Evolutionary conservation across 2,888 invertebrate species (phyloP), one percentile per base, ranked within the genome.

Genomic region (Drosophila pseudotalamancana): DNA sequence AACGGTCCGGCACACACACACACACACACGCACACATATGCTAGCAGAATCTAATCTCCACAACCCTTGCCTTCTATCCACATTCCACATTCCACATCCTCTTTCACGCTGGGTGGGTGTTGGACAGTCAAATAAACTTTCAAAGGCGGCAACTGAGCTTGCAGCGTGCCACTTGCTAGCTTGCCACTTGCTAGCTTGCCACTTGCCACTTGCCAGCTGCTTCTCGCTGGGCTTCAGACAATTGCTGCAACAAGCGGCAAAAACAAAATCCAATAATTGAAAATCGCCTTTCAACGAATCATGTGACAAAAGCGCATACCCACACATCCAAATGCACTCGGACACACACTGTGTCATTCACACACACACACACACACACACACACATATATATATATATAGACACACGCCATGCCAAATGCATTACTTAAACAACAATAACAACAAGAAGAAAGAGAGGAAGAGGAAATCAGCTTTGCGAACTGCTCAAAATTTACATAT

Each of bases 191-290:
- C 1, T 32, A 6, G 4, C 37, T 14, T 42, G 42, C 23, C 25
- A 25, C 39, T 12, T 4, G 18, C 8, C n/a, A n/a, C 8, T 34
- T 14, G 16, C 19, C 16, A 9, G 40, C 8, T 12, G 8, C 21
- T 6, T 5, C 27, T 72, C 59, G 43, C 48, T 48, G 67, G 42
- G 69, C 37, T 56, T 21, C 61, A 45, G 61, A 59, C 66, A 66
- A 71, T 56, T 62, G 67, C 35, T 27, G 14, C 54, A 46, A 35
- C 19, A 6, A 3, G 61, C 39, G 57, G 39, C 64, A 61, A 77
- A 77, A 82, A 84, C 80, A 74, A 87, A 88, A 85, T 88, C 76
- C 84, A 87, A 87, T 89, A 89, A 88, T 86, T 88, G 87, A 88
- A 89, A 87, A 77, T 57, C 37, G 11, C 45, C 55, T 48, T 63